Evolutionary conservation across 1,140 invertebrate species (phyloP).

Genomic region (Leptonema lineaticorne): DNA sequence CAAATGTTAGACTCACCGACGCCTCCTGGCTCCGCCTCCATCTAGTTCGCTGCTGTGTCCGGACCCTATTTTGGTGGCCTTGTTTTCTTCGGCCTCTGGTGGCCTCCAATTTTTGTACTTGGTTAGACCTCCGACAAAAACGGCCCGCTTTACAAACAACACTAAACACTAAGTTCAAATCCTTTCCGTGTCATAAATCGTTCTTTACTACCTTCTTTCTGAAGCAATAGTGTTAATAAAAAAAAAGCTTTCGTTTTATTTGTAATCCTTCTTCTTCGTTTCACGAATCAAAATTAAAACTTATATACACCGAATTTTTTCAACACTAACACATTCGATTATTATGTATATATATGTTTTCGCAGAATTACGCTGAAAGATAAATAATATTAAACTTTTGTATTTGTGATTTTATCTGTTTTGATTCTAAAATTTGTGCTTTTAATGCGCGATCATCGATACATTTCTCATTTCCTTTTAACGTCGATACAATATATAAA

Average conservation of each 20-base stretch:
- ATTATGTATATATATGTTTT: neutral
- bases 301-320: too few species aligned
- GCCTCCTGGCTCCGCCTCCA: conserved; percentile 26
- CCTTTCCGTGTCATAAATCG: neutral
- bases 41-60: conserved; percentile 36
- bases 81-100: neutral
- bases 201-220: too few species aligned
- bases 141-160: neutral
- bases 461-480: neutral
- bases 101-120: neutral
- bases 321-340: too few species aligned
- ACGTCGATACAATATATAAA: neutral
- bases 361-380: too few species aligned
- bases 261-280: too few species aligned
- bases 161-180: neutral
- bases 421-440: too few species aligned
- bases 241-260: too few species aligned
- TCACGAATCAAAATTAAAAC: too few species aligned
- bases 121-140: neutral
- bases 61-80: conserved; percentile 35
- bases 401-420: too few species aligned
- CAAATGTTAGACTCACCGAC: conserved; percentile 35
- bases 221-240: too few species aligned
- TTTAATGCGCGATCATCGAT: too few species aligned
- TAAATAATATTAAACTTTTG: too few species aligned